phyloP scores from a whole-genome alignment of 53 echinoderm and acorn worm genomes.

The Temnopleurus reevesii region DNA sequence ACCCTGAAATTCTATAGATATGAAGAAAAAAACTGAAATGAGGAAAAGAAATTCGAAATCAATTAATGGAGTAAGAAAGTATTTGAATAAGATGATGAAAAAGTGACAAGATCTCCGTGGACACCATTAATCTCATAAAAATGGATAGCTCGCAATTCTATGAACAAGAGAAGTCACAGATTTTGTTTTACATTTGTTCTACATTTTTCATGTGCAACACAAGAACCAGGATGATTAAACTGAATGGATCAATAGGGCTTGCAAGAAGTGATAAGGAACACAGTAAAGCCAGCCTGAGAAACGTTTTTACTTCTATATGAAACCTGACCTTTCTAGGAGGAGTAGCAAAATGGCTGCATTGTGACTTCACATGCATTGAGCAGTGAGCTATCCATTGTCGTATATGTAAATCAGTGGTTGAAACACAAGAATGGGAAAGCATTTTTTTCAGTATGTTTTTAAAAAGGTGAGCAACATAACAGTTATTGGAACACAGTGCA shows the following conservation, averaged over 20 bases:
- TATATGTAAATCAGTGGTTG: neutral
- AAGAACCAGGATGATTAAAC: too few species aligned
- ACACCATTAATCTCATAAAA: neutral
- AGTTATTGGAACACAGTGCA: constrained; percentile 45
- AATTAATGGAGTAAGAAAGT: neutral
- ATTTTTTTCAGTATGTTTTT: neutral
- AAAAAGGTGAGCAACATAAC: constrained; percentile 35
- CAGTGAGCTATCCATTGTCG: neutral
- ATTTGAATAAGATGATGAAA: neutral
- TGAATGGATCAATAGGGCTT: too few species aligned
- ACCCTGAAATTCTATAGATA: too few species aligned
- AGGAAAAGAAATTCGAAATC: neutral
- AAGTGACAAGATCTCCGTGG: neutral
- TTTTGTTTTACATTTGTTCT: too few species aligned
- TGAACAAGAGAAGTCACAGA: too few species aligned
- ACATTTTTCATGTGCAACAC: too few species aligned
- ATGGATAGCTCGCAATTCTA: neutral
- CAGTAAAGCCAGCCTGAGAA: too few species aligned
- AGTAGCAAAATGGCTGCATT: neutral
- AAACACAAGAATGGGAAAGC: constrained; percentile 17
- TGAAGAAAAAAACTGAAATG: neutral
- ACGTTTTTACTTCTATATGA: too few species aligned
- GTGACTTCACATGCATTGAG: neutral
- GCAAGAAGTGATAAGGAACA: too few species aligned
- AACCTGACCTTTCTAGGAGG: too few species aligned